These are phyloP conservation scores for Drosophila villosipedis DNA, from an alignment of 2,888 invertebrate genomes.

Conservation along the genomic window DNA sequence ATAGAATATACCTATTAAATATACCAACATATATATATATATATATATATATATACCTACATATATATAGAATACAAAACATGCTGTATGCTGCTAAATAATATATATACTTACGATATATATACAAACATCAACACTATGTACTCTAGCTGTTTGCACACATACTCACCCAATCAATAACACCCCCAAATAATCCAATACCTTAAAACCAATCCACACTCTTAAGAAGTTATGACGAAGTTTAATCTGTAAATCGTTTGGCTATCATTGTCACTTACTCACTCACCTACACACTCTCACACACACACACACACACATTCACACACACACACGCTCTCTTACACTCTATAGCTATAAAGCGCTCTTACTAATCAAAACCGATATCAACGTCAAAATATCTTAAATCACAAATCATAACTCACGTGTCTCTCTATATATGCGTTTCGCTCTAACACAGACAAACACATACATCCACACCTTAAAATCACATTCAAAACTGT, in stretches of 20 bases:
- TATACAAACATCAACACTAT: slow-evolving; percentile 50
- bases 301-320: not conserved
- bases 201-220: slow-evolving; percentile 25
- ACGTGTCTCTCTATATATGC: slow-evolving; percentile 41
- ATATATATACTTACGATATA: slow-evolving; percentile 38
- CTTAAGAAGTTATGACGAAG: slow-evolving; percentile 42
- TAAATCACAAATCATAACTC: slow-evolving; percentile 53
- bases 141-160: slow-evolving; percentile 62
- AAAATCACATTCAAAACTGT: slow-evolving; percentile 48
- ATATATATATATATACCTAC: slow-evolving; percentile 36
- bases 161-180: slow-evolving; percentile 36
- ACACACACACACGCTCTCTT: not conserved
- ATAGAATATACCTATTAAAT: slow-evolving; percentile 58
- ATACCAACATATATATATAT: slow-evolving; percentile 30
- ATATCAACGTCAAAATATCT: slow-evolving; percentile 30
- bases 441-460: slow-evolving; percentile 39
- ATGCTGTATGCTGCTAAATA: slow-evolving; percentile 57
- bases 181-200: slow-evolving; percentile 13
- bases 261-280: slow-evolving; percentile 22
- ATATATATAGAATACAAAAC: slow-evolving; percentile 48
- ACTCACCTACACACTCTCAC: not conserved
- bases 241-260: slow-evolving; percentile 51
- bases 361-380: slow-evolving; percentile 31
- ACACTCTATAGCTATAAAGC: slow-evolving; percentile 28
- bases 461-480: slow-evolving; percentile 23